Conservation (phyloP, 1,140 invertebrate species). For the Trachymyrmex septentrionalis region DNA sequence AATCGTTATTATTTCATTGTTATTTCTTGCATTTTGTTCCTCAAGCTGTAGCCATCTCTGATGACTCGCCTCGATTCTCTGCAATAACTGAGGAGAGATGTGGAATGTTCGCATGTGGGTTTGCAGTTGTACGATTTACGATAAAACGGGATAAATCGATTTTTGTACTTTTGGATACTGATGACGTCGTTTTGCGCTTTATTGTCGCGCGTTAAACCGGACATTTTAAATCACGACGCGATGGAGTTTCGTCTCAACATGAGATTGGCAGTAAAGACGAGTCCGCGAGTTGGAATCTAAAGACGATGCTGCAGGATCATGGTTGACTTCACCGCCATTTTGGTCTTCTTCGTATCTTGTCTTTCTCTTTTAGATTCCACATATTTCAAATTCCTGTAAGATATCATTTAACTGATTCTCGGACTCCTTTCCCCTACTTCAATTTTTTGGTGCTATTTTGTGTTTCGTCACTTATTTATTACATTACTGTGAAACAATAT, state of each 20-base stretch:
- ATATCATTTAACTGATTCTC: neutral
- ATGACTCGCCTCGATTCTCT: neutral
- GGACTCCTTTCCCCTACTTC: neutral
- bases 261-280: slow-evolving; percentile 50
- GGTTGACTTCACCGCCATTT: neutral
- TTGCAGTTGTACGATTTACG: slow-evolving; percentile 34
- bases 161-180: slow-evolving; percentile 61
- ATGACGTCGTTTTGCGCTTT: slow-evolving; percentile 51
- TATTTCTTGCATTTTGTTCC: neutral
- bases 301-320: slow-evolving; percentile 27
- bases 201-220: slow-evolving; percentile 52
- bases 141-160: slow-evolving; percentile 58
- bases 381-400: neutral
- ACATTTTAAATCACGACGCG: slow-evolving; percentile 44
- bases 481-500: neutral
- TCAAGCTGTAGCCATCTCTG: neutral
- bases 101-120: neutral
- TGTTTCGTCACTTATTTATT: neutral
- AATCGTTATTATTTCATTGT: neutral
- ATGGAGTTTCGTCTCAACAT: slow-evolving; percentile 25
- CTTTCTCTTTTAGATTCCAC: slow-evolving; percentile 25
- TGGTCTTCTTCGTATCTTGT: neutral
- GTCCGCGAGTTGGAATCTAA: slow-evolving; percentile 14
- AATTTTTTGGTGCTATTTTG: no score
- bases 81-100: slow-evolving; percentile 22